Conservation (phyloP, 2,888 invertebrate species). For the Coelogynopora nodosa region DNA sequence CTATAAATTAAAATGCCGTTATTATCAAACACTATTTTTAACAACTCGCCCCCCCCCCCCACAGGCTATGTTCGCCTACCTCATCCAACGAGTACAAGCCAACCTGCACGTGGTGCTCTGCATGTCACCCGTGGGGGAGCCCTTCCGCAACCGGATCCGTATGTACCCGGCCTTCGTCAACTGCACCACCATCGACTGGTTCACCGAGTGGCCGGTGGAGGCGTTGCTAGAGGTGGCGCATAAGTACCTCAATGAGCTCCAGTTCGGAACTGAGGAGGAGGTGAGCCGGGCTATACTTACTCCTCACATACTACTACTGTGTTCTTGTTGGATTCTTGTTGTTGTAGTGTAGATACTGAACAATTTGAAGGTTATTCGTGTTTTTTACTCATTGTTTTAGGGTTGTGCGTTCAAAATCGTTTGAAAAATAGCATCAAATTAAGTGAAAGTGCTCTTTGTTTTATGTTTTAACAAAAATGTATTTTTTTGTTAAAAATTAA, state of each 20-base stretch:
- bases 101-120: constrained; percentile 78
- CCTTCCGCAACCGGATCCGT: constrained; percentile 72
- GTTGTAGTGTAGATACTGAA: no score
- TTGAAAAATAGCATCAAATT: no score
- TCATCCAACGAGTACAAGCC: constrained; percentile 73
- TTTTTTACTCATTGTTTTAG: no score
- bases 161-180: constrained; percentile 83
- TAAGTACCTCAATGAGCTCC: constrained; percentile 70
- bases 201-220: constrained; percentile 80
- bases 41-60: constrained; percentile 47
- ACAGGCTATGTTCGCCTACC: constrained; percentile 71
- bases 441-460: no score
- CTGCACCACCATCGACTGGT: constrained; percentile 84
- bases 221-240: constrained; percentile 83
- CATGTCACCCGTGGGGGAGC: constrained; percentile 82
- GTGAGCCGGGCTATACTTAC: no score
- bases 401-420: no score
- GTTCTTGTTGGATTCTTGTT: no score
- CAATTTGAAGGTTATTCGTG: no score
- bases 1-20: no score
- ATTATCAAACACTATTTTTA: not conserved
- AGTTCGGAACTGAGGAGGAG: constrained; percentile 66
- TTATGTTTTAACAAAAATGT: no score
- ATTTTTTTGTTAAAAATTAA: no score
- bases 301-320: no score